A percentile compares a stretch with the other conserved stretches of the same genome.
Evolutionary conservation across 2,797 vertebrate genomes (phyloP).

Genomic region (Cichlasoma orientale): DNA sequence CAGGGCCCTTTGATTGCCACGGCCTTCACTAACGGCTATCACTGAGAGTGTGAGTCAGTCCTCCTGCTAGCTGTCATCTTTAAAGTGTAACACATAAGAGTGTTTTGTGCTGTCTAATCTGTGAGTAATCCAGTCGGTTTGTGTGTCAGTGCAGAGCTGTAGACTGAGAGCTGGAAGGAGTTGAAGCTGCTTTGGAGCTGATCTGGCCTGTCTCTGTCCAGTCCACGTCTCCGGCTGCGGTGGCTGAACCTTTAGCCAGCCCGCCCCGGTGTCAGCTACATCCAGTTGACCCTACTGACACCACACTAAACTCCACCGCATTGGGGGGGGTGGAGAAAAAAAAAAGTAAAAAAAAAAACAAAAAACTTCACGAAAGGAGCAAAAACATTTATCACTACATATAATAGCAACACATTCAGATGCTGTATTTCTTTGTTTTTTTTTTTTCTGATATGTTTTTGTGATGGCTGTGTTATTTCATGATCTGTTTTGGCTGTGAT

Average conservation of each 20-base stretch:
- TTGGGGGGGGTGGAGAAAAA: neutral
- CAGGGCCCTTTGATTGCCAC: slow-evolving; percentile 99
- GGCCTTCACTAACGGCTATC: slow-evolving; percentile 99
- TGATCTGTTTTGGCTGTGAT: slow-evolving; percentile 59
- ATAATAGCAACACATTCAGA: slow-evolving; percentile 63
- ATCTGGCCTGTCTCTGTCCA: slow-evolving; percentile 71
- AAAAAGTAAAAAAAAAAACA: slow-evolving; percentile 13
- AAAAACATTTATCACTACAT: slow-evolving; percentile 49
- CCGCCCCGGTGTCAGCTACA: slow-evolving; percentile 32
- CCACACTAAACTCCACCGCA: slow-evolving; percentile 68
- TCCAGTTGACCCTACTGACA: slow-evolving; percentile 36
- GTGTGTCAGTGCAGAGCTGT: slow-evolving; percentile 53
- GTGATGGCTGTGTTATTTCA: slow-evolving; percentile 59
- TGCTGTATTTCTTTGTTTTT: slow-evolving; percentile 64
- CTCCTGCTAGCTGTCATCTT: neutral
- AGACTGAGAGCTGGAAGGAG: slow-evolving; percentile 74
- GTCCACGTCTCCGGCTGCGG: slow-evolving; percentile 46
- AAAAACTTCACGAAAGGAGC: slow-evolving; percentile 34
- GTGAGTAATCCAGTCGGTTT: slow-evolving; percentile 30
- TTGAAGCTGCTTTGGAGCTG: slow-evolving; percentile 71
- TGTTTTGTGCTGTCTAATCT: neutral
- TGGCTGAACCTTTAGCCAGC: slow-evolving; percentile 14
- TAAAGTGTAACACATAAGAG: neutral
- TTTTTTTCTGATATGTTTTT: slow-evolving; percentile 53
- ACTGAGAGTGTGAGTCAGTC: slow-evolving; percentile 88